Evolutionary conservation across 2,888 invertebrate genomes (phyloP).

Genomic region (Cepaea hortensis): DNA sequence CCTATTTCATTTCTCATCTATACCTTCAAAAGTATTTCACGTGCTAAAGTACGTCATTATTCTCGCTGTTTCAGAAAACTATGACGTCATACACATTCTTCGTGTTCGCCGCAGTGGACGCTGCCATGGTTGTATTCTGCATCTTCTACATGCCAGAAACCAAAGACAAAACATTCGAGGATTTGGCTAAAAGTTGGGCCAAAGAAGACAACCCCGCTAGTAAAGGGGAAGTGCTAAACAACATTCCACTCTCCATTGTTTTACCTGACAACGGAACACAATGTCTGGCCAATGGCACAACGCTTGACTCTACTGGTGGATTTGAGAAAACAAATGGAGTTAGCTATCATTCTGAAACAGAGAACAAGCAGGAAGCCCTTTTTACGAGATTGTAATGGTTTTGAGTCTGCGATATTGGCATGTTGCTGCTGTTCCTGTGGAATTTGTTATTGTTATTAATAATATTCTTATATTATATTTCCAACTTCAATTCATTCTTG

Average conservation of each 20-base stretch:
- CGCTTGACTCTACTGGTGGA: background rate
- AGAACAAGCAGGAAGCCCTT: no score
- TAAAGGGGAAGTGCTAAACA: background rate
- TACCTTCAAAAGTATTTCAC: no score
- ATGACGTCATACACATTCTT: constrained; percentile 38
- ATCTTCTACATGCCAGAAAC: constrained; percentile 40
- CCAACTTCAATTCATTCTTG: no score
- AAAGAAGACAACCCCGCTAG: background rate
- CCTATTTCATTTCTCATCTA: no score
- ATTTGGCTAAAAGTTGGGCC: constrained; percentile 18
- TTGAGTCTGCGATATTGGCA: no score
- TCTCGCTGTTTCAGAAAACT: background rate
- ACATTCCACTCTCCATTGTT: no score
- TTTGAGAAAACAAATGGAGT: background rate
- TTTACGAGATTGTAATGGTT: no score
- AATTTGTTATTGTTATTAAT: no score
- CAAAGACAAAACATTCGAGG: constrained; percentile 39
- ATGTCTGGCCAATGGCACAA: background rate
- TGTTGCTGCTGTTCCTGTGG: no score
- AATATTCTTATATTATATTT: no score
- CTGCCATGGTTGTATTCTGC: constrained; percentile 20
- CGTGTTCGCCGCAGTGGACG: constrained; percentile 35
- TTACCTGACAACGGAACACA: no score
- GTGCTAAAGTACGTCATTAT: no score
- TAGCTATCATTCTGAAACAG: background rate